Percentiles rank a stretch among this genome's conserved stretches.
phyloP scores from a whole-genome alignment of 2,113 vertebrate species.

The Paralichthys olivaceus region DNA sequence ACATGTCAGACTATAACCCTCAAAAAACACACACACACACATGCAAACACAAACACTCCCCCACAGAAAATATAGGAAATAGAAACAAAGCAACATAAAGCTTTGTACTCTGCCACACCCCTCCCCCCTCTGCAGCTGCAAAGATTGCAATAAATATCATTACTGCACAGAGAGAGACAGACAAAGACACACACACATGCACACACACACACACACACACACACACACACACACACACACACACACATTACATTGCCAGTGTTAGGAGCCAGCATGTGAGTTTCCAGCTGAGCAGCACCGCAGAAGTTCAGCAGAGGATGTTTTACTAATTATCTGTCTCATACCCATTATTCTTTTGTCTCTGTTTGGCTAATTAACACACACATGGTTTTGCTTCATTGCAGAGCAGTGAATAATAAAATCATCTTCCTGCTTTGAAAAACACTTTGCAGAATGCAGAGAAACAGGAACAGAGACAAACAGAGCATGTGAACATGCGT shows the following conservation, averaged over 20 bases:
- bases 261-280: constrained; percentile 28
- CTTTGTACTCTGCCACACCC: constrained; percentile 55
- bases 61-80: constrained; percentile 53
- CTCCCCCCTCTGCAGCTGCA: constrained; percentile 67
- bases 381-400: neutral
- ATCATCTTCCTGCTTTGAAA: constrained; percentile 14
- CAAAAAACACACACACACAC: constrained; percentile 10
- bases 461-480: constrained; percentile 38
- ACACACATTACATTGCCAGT: constrained; percentile 26
- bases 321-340: neutral
- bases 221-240: constrained; percentile 18
- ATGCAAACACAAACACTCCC: constrained; percentile 22
- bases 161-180: constrained; percentile 56
- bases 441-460: constrained; percentile 4
- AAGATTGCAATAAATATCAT: constrained; percentile 79
- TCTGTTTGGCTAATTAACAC: neutral
- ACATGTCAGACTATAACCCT: neutral
- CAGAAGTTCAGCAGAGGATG: constrained; percentile 3
- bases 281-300: neutral
- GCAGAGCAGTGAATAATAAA: neutral
- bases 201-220: constrained; percentile 28
- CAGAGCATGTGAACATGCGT: constrained; percentile 34
- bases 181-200: constrained; percentile 25
- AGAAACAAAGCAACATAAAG: constrained; percentile 71
- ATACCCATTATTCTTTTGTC: neutral